Percentiles rank a stretch among this genome's conserved stretches.
phyloP scores from a whole-genome alignment of 1,140 invertebrate species.

The Cheumatopsyche charites region DNA sequence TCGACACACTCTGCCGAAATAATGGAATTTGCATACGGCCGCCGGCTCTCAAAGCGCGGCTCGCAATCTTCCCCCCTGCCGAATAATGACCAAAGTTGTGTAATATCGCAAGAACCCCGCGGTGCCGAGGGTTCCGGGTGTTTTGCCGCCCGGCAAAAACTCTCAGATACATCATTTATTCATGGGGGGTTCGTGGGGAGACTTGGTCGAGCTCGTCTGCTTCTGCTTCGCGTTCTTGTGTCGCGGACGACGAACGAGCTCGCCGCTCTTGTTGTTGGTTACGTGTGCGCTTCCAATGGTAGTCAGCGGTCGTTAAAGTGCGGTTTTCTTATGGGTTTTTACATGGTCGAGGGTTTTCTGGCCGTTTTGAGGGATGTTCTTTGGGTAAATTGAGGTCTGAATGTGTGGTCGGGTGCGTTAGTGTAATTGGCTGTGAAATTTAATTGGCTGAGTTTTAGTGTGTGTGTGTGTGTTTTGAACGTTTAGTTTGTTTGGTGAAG shows the following conservation, averaged over 20 bases:
- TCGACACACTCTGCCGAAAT: no score
- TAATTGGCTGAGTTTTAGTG: no score
- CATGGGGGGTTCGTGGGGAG: neutral
- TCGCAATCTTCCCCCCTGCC: slow-evolving; percentile 14
- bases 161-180: slow-evolving; percentile 32
- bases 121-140: slow-evolving; percentile 1
- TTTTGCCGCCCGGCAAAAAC: slow-evolving; percentile 23
- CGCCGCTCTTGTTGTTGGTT: neutral
- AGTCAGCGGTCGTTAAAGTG: neutral
- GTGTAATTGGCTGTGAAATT: no score
- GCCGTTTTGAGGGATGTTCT: no score
- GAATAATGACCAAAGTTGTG: slow-evolving; percentile 35
- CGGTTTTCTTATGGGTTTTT: no score
- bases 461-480: no score
- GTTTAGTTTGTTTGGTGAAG: no score
- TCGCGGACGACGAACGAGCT: neutral
- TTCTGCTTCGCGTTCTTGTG: neutral
- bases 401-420: no score
- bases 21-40: no score
- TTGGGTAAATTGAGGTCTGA: no score
- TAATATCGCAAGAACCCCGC: slow-evolving; percentile 21
- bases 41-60: slow-evolving; percentile 6
- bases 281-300: neutral
- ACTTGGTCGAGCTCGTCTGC: neutral
- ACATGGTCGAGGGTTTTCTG: no score